Percentiles rank a stretch among this genome's conserved stretches.
Evolutionary conservation across 2,888 invertebrate species (phyloP).

Genomic region (Masnerella sp.): DNA sequence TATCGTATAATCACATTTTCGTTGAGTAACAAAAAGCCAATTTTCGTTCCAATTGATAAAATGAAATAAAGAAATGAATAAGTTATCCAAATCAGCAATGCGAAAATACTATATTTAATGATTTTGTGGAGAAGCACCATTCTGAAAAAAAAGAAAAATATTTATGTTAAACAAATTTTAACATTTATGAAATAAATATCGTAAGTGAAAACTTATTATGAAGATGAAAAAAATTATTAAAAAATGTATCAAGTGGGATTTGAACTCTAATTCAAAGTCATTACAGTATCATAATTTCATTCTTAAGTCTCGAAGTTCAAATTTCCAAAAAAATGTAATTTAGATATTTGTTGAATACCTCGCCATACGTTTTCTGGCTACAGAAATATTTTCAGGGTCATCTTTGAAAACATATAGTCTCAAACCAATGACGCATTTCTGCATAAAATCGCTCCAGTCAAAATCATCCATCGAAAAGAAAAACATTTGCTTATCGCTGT

Average conservation of each 20-base stretch:
- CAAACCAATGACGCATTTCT: slow-evolving; percentile 78
- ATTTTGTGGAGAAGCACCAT: slow-evolving; percentile 63
- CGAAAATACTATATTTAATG: slow-evolving; percentile 61
- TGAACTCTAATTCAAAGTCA: too few species aligned
- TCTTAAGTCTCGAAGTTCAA: too few species aligned
- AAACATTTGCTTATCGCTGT: slow-evolving; percentile 76
- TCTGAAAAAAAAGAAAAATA: slow-evolving; percentile 57
- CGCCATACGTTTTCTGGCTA: slow-evolving; percentile 68
- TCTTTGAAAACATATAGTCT: slow-evolving; percentile 79
- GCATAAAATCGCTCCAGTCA: slow-evolving; percentile 79
- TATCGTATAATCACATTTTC: slow-evolving; percentile 58
- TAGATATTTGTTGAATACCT: too few species aligned
- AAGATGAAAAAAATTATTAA: too few species aligned
- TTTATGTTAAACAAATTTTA: too few species aligned
- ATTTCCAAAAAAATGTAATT: too few species aligned
- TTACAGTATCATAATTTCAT: too few species aligned
- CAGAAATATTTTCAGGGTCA: slow-evolving; percentile 68
- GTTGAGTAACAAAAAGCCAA: slow-evolving; percentile 48
- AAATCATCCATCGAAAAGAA: slow-evolving; percentile 78
- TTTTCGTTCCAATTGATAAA: slow-evolving; percentile 50
- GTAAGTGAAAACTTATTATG: too few species aligned
- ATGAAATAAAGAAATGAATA: slow-evolving; percentile 37
- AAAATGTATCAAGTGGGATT: too few species aligned
- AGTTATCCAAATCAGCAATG: slow-evolving; percentile 31
- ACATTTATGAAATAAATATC: too few species aligned